These are phyloP conservation scores for Andrena dorsata DNA, from an alignment of 2,888 invertebrate species.

Conservation along the genomic window DNA sequence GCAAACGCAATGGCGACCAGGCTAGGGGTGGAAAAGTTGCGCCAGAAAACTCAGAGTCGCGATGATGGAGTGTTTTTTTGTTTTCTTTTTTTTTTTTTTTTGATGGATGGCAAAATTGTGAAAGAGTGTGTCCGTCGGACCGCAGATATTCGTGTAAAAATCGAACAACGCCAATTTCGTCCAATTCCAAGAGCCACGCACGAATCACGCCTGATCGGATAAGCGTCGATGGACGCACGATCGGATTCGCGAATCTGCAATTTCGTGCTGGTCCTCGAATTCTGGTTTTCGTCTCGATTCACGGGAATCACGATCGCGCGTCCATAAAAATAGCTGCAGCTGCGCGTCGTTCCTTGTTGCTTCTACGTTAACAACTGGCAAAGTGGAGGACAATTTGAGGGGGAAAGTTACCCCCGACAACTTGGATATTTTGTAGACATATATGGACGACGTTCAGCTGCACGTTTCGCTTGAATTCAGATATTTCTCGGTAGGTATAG, in stretches of 20 bases:
- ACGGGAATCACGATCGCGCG: constrained; percentile 34
- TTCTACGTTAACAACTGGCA: background rate
- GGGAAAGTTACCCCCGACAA: no score
- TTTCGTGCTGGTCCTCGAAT: background rate
- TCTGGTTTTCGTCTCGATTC: background rate
- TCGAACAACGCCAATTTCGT: constrained; percentile 39
- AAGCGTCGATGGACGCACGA: constrained; percentile 61
- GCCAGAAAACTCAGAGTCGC: constrained; percentile 1
- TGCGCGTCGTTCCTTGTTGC: constrained; percentile 17
- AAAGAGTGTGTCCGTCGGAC: background rate
- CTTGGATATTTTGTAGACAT: background rate
- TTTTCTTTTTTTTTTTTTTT: background rate
- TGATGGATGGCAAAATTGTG: background rate
- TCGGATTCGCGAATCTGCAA: constrained; percentile 19
- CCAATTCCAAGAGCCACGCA: constrained; percentile 31
- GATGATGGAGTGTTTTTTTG: background rate
- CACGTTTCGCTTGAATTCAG: constrained; percentile 61
- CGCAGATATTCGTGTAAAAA: background rate
- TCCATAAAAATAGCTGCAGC: constrained; percentile 32
- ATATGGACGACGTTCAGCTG: constrained; percentile 41
- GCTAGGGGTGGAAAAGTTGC: background rate
- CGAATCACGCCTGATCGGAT: constrained; percentile 60
- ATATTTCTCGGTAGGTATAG: constrained; percentile 12
- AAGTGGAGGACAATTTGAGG: no score
- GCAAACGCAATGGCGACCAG: background rate